Conservation (phyloP, 2,797 vertebrate species). For the Sparidentex hasta region DNA sequence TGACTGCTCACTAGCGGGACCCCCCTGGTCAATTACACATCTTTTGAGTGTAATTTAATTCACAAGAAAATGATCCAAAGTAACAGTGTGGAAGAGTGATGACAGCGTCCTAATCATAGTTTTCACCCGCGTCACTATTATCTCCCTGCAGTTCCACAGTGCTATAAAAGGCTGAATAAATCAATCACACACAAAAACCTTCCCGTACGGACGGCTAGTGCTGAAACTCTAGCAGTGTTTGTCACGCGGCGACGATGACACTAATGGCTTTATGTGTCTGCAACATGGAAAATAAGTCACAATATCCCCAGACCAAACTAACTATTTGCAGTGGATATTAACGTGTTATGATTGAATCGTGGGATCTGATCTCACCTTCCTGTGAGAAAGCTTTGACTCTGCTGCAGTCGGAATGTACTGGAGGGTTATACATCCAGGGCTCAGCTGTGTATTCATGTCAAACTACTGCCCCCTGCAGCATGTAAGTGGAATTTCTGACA, state of each 20-base stretch:
- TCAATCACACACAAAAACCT: constrained; percentile 37
- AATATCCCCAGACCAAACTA: constrained; percentile 18
- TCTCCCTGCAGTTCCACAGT: constrained; percentile 32
- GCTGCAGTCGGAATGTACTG: constrained; percentile 28
- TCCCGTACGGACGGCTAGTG: constrained; percentile 5
- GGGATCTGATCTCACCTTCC: constrained; percentile 38
- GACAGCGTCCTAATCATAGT: constrained; percentile 41
- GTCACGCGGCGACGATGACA: constrained; percentile 8
- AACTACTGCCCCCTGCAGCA: constrained; percentile 79
- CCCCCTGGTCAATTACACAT: constrained; percentile 32
- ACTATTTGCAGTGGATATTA: constrained; percentile 50
- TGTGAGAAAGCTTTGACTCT: constrained; percentile 42
- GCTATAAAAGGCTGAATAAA: constrained; percentile 48
- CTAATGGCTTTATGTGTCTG: constrained; percentile 30
- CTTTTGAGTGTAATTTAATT: constrained; percentile 42
- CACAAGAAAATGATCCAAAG: constrained; percentile 43
- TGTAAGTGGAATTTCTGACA: not conserved
- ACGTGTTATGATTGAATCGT: constrained; percentile 56
- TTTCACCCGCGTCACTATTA: constrained; percentile 14
- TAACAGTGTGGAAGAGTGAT: constrained; percentile 22
- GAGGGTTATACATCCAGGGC: not conserved
- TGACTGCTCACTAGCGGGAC: constrained; percentile 47
- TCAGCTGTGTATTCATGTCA: constrained; percentile 48
- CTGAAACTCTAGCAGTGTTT: not conserved
- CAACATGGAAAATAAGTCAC: constrained; percentile 33